A percentile compares a stretch with the other conserved stretches of the same genome.
phyloP scores from a whole-genome alignment of 2,113 vertebrate species.

The Festucalex cinctus region DNA sequence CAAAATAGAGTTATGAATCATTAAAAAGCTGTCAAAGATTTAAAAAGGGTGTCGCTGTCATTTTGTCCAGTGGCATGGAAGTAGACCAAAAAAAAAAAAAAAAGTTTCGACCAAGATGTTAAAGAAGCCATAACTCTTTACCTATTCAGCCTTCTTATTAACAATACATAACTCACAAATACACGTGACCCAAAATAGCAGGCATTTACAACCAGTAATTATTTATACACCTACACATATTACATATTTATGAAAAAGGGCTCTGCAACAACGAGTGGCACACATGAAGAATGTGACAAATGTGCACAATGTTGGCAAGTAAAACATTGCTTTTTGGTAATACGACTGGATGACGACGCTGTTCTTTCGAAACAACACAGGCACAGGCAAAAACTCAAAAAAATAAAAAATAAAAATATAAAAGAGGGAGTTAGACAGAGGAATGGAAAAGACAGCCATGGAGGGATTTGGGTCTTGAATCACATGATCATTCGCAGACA shows the following conservation, averaged over 20 bases:
- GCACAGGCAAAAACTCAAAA: background rate
- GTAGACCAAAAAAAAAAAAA: background rate
- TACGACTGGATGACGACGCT: conserved; percentile 24
- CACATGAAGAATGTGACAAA: conserved; percentile 15
- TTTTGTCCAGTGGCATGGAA: conserved; percentile 6
- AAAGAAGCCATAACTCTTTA: conserved; percentile 4
- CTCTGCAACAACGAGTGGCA: conserved; percentile 15
- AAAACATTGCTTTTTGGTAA: conserved; percentile 12
- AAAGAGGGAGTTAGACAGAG: conserved; percentile 9
- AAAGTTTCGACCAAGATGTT: background rate
- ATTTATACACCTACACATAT: conserved; percentile 43
- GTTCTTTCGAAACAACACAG: conserved; percentile 12
- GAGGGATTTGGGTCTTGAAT: conserved; percentile 47
- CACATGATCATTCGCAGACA: conserved; percentile 57
- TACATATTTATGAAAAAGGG: conserved; percentile 39
- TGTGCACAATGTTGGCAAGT: background rate
- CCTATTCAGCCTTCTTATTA: conserved; percentile 25
- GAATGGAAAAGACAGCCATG: conserved; percentile 39
- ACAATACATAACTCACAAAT: conserved; percentile 33
- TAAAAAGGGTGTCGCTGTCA: background rate
- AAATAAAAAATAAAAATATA: no score
- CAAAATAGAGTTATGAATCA: background rate
- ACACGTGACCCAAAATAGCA: conserved; percentile 42
- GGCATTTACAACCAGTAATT: conserved; percentile 38
- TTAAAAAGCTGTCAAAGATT: background rate